These are phyloP conservation scores for Megaleporinus macrocephalus DNA, from an alignment of 2,113 vertebrate genomes.

Conservation along the genomic window DNA sequence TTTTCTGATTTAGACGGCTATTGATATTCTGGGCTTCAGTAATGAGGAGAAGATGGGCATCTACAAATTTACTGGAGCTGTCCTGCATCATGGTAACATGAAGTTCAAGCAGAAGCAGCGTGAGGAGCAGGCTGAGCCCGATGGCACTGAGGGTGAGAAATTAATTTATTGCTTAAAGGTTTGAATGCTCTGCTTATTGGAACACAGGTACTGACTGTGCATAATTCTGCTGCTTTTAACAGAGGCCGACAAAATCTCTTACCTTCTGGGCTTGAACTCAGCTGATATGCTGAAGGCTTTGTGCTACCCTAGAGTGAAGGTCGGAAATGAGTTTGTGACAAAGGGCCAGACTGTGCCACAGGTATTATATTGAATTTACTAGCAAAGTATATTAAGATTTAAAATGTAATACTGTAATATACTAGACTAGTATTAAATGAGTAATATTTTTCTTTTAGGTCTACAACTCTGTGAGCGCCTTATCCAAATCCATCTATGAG, in stretches of 20 bases:
- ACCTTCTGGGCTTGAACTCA: conserved; percentile 68
- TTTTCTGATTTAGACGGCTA: conserved; percentile 38
- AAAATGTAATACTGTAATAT: too few relatives aligned
- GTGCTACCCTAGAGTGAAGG: not conserved
- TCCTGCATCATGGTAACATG: conserved; percentile 69
- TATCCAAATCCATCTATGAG: conserved; percentile 75
- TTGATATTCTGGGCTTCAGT: conserved; percentile 53
- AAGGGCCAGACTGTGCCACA: conserved; percentile 66
- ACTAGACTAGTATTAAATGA: not conserved
- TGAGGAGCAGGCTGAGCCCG: conserved; percentile 90
- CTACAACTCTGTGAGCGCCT: conserved; percentile 64
- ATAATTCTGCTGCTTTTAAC: not conserved
- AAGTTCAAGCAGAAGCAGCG: conserved; percentile 83
- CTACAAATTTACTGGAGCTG: conserved; percentile 87
- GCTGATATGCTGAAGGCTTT: conserved; percentile 61
- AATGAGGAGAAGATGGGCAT: conserved; percentile 55
- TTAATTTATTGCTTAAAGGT: conserved; percentile 20
- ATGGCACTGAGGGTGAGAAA: conserved; percentile 85
- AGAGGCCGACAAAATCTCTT: conserved; percentile 67
- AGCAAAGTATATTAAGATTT: too few relatives aligned
- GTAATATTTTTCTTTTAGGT: conserved; percentile 52
- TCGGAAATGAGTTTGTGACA: not conserved
- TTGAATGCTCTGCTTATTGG: not conserved
- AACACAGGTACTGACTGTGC: not conserved
- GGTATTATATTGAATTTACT: conserved; percentile 41